Conservation (phyloP, 2,888 invertebrate genomes). For the Lacanobia oleracea region DNA sequence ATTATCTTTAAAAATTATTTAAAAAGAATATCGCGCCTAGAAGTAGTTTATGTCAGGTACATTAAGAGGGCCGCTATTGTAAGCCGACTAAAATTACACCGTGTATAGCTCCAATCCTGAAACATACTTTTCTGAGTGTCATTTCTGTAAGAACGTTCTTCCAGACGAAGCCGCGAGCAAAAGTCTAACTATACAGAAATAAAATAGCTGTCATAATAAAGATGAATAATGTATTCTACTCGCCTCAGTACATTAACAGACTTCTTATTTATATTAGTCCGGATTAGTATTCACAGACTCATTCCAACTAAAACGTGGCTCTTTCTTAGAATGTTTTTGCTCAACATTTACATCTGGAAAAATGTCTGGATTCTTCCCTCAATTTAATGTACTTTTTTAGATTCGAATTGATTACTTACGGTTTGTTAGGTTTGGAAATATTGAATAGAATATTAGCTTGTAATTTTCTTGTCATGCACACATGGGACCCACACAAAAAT, state of each 20-base stretch:
- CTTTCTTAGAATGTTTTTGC: slow-evolving; percentile 8
- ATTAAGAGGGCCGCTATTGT: too few species aligned
- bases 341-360: slow-evolving; percentile 2
- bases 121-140: too few species aligned
- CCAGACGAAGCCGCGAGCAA: background rate
- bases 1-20: too few species aligned
- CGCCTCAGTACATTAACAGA: slow-evolving; percentile 31
- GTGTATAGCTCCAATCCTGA: too few species aligned
- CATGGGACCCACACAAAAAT: too few species aligned
- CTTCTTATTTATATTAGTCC: slow-evolving; percentile 43
- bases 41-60: too few species aligned
- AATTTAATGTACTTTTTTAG: slow-evolving; percentile 3
- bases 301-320: slow-evolving; percentile 15
- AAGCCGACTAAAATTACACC: too few species aligned
- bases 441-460: background rate
- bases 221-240: slow-evolving; percentile 44
- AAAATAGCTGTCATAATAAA: slow-evolving; percentile 15
- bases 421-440: background rate
- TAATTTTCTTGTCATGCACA: background rate
- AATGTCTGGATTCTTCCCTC: background rate
- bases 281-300: slow-evolving; percentile 51
- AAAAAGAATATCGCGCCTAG: too few species aligned
- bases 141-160: too few species aligned
- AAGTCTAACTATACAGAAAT: background rate
- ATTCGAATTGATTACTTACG: background rate